These are phyloP conservation scores for Cybosia mesomella DNA, from an alignment of 2,888 invertebrate species.

Conservation along the genomic window DNA sequence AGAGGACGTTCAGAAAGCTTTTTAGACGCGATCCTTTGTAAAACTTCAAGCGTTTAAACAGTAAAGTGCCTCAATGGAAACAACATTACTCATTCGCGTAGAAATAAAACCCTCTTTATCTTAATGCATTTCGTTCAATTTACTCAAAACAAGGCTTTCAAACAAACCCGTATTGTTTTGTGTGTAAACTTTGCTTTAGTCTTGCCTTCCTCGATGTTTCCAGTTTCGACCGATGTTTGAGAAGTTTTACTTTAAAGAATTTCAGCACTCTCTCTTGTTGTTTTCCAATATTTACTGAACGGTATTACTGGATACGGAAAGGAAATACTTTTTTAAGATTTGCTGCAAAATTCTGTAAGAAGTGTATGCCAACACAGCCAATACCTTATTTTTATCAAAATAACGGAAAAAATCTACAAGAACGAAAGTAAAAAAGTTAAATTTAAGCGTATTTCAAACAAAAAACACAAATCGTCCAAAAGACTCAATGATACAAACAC, in stretches of 20 bases:
- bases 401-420: too few relatives aligned
- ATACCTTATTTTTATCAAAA: too few relatives aligned
- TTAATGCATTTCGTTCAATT: slow-evolving; percentile 70
- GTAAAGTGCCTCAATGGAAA: slow-evolving; percentile 62
- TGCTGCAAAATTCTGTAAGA: not conserved
- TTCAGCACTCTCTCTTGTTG: slow-evolving; percentile 8
- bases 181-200: slow-evolving; percentile 47
- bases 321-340: slow-evolving; percentile 1
- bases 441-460: too few relatives aligned
- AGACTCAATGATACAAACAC: too few relatives aligned
- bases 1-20: slow-evolving; percentile 68
- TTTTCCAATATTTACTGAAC: slow-evolving; percentile 8
- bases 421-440: too few relatives aligned
- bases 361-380: not conserved
- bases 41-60: slow-evolving; percentile 70
- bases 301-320: not conserved
- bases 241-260: slow-evolving; percentile 21
- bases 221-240: slow-evolving; percentile 13
- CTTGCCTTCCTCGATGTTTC: slow-evolving; percentile 23
- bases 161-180: slow-evolving; percentile 64
- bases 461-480: too few relatives aligned
- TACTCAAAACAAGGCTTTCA: slow-evolving; percentile 67
- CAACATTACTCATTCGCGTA: slow-evolving; percentile 67
- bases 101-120: slow-evolving; percentile 70
- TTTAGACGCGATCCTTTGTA: slow-evolving; percentile 63